Conservation (phyloP, 2,888 invertebrate genomes). For the Hydrotaea cyrtoneurina region DNA sequence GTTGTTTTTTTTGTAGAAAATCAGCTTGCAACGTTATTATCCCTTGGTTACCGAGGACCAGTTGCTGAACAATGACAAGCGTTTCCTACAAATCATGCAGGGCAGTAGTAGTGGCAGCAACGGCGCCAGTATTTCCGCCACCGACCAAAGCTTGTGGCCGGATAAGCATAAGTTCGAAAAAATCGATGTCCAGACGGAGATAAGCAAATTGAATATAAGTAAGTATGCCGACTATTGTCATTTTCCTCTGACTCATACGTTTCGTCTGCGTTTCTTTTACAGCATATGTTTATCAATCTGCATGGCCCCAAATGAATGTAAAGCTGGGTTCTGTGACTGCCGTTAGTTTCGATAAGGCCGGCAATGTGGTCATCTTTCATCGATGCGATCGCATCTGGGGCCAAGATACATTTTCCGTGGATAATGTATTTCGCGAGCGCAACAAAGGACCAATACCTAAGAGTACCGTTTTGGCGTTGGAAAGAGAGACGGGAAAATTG, state of each 20-base stretch:
- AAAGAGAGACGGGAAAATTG: slow-evolving; percentile 83
- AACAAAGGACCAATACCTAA: slow-evolving; percentile 84
- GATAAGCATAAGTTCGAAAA: slow-evolving; percentile 74
- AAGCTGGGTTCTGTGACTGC: slow-evolving; percentile 90
- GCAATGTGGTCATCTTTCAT: slow-evolving; percentile 91
- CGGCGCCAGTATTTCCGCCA: not conserved
- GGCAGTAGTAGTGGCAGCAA: slow-evolving; percentile 67
- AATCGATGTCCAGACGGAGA: slow-evolving; percentile 77
- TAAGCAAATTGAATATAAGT: slow-evolving; percentile 78
- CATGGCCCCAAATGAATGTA: slow-evolving; percentile 83
- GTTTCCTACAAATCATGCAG: slow-evolving; percentile 78
- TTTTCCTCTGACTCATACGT: not conserved
- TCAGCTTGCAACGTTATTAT: slow-evolving; percentile 74
- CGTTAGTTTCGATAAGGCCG: slow-evolving; percentile 88
- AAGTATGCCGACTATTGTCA: too few species aligned
- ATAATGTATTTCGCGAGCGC: slow-evolving; percentile 83
- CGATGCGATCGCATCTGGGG: slow-evolving; percentile 87
- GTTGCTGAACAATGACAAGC: slow-evolving; percentile 72
- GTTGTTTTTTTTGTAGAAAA: slow-evolving; percentile 69
- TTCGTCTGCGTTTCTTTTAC: slow-evolving; percentile 34
- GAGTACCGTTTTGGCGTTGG: slow-evolving; percentile 85
- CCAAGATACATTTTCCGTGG: slow-evolving; percentile 82
- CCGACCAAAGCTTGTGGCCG: slow-evolving; percentile 71
- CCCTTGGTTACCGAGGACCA: slow-evolving; percentile 70
- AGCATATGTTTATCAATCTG: slow-evolving; percentile 83